Evolutionary conservation across 2,888 invertebrate genomes (phyloP), one percentile per base, ranked within the genome.

Genomic region (Xylota sylvarum): DNA sequence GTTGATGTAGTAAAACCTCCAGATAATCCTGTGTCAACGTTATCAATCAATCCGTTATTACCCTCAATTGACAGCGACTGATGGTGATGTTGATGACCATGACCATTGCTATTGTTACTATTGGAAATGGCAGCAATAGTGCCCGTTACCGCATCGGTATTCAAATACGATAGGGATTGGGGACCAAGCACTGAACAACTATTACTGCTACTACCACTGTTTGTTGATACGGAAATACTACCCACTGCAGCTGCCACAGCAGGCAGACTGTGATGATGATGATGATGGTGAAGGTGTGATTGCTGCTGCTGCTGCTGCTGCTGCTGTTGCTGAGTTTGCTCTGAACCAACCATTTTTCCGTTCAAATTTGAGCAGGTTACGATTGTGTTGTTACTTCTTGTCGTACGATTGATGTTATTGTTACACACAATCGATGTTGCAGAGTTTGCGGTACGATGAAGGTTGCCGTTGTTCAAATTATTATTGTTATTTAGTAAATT

Each of bases 251-350:
- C 62, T 17, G 87, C 67, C 9, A 79, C 76, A 14, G 76, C 69
- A 7, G 88, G 81, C 35, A 87, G 37, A 14, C 81, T 88, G 27
- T 85, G 85, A 14, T 85, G 80, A 17, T 85, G 78, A 27, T 79
- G 79, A 50, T 85, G 62, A 23, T 79, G 74, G 7, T 82, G 78
- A 1, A 79, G 52, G 19, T 84, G 85, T 6, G 79, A 52, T 76
- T 83, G 83, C 14, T 84, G 83, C 12, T 84, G 88, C 17, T 76
- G 76, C n/a, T n/a, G n/a, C n/a, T n/a, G n/a, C n/a, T 83, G 83
- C 14, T 84, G 83, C 12, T 84, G 88, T n/a, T 76, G 76, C 50
- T 70, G 79, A 10, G n/a, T 40, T 65, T 77, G 65, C 30, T 56
- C 81, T n/a, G 74, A 60, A 30, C 78, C 85, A 40, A 82, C 83